A percentile compares a stretch with the other conserved stretches of the same genome.
Conservation (phyloP, 1,140 invertebrate species). For the Asbolus verrucosus region DNA sequence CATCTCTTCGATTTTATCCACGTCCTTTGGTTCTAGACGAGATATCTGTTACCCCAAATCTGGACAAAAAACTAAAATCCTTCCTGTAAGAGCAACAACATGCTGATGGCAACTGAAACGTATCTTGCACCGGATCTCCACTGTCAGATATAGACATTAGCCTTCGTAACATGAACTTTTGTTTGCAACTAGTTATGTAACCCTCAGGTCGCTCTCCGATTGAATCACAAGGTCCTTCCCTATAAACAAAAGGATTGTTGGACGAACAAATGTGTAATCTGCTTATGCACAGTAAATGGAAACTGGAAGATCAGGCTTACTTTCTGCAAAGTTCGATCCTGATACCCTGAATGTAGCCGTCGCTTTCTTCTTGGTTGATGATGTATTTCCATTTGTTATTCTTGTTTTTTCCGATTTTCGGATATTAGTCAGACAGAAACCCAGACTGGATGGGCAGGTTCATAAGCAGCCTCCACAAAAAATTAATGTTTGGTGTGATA, state of each 20-base stretch:
- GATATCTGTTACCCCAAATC: slow-evolving; percentile 20
- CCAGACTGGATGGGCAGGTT: too few species aligned
- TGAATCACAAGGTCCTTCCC: slow-evolving; percentile 61
- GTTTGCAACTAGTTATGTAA: slow-evolving; percentile 71
- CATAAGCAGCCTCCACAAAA: too few species aligned
- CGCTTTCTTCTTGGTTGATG: slow-evolving; percentile 67
- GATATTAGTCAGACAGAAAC: too few species aligned
- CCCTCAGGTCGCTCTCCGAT: slow-evolving; percentile 65
- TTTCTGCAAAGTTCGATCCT: slow-evolving; percentile 68
- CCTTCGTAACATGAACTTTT: slow-evolving; percentile 73
- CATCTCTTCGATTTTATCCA: too few species aligned
- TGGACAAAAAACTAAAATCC: slow-evolving; percentile 48
- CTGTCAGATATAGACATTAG: slow-evolving; percentile 67
- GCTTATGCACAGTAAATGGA: too few species aligned
- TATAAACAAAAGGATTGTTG: too few species aligned
- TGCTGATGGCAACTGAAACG: slow-evolving; percentile 73
- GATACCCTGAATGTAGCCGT: slow-evolving; percentile 69
- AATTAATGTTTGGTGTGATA: too few species aligned
- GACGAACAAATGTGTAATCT: too few species aligned
- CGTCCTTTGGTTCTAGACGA: slow-evolving; percentile 8
- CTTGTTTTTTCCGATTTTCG: slow-evolving; percentile 61
- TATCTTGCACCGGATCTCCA: slow-evolving; percentile 66
- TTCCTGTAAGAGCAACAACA: slow-evolving; percentile 69
- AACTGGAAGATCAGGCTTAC: too few species aligned
- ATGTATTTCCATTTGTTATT: slow-evolving; percentile 69